Percentiles rank a stretch among this genome's conserved stretches.
Evolutionary conservation across 53 echinoderm and acorn worm genomes (phyloP).

Genomic region (Echinometra lucunter): DNA sequence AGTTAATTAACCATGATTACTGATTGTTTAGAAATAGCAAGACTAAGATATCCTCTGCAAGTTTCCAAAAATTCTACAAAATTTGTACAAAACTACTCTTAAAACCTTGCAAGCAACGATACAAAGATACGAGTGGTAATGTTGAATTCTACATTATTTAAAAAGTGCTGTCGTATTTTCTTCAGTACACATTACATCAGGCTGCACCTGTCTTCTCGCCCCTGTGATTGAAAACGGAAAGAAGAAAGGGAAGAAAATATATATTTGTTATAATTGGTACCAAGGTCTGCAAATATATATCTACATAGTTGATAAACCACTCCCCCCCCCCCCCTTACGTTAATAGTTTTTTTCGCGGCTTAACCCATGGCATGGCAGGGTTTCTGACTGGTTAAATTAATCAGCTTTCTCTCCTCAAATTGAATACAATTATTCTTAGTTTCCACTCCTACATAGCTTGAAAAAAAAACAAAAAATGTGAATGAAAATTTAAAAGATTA

Average conservation of each 20-base stretch:
- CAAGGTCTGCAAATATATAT: no score
- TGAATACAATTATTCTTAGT: no score
- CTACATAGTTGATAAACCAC: no score
- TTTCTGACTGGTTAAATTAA: no score
- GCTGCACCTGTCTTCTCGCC: conserved; percentile 40
- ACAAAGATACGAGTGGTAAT: conserved; percentile 50
- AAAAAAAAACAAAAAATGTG: no score
- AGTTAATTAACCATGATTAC: conserved; percentile 20
- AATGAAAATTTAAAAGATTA: no score
- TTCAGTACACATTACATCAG: conserved; percentile 30
- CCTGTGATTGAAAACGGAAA: not conserved
- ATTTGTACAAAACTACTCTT: conserved; percentile 63
- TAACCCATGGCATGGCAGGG: no score
- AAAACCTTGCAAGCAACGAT: conserved; percentile 30
- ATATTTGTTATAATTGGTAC: no score
- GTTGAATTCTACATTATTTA: conserved; percentile 47
- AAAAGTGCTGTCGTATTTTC: conserved; percentile 1
- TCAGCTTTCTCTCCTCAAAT: no score
- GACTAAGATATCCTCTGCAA: conserved; percentile 27
- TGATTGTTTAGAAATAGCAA: conserved; percentile 29
- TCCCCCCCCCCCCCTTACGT: no score
- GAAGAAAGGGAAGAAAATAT: not conserved
- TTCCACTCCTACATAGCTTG: no score
- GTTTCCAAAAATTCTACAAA: conserved; percentile 12
- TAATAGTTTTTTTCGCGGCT: no score